Conservation (phyloP, 2,113 vertebrate species). For the Physeter macrocephalus region DNA sequence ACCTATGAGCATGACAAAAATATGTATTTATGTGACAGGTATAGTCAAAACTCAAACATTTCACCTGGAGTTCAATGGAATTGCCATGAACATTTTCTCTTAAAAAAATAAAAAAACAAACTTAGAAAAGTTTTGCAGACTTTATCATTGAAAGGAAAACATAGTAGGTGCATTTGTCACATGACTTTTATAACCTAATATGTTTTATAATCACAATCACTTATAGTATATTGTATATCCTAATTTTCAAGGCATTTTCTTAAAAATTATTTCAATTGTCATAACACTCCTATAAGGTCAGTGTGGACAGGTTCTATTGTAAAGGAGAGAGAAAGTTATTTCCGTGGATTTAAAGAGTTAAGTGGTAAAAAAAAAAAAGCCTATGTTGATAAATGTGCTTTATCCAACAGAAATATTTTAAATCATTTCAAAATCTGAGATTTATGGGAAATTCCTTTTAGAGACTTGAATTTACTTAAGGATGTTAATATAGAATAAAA, state of each 20-base stretch:
- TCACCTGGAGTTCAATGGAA: not conserved
- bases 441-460: not conserved
- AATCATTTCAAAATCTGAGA: not conserved
- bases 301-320: not conserved
- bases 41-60: not conserved
- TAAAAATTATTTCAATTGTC: not conserved
- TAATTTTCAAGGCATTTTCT: not conserved
- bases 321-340: not conserved
- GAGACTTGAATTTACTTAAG: not conserved
- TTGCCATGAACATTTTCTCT: not conserved
- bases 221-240: not conserved
- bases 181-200: not conserved
- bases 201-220: not conserved
- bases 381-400: not conserved
- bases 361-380: not conserved
- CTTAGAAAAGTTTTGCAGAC: not conserved
- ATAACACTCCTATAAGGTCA: not conserved
- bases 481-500: not conserved
- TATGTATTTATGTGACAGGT: not conserved
- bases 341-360: not conserved
- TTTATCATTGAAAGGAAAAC: not conserved
- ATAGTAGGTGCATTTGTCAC: not conserved
- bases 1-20: not conserved
- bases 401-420: not conserved
- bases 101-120: not conserved